Evolutionary conservation across 2,113 vertebrate genomes (phyloP).

Genomic region (Steatornis caripensis): DNA sequence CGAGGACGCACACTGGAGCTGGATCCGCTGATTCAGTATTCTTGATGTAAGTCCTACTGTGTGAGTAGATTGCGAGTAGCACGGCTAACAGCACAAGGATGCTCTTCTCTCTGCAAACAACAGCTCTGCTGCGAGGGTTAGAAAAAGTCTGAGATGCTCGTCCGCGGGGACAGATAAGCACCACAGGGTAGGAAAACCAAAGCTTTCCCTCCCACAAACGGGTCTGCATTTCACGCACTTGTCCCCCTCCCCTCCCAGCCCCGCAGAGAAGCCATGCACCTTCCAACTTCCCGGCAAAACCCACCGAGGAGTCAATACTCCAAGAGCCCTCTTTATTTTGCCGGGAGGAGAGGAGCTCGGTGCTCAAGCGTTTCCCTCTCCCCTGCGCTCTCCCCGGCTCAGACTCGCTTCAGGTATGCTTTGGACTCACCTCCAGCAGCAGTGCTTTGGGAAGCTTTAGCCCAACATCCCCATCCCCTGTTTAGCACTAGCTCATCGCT

Average conservation of each 20-base stretch:
- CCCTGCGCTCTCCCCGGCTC: neutral
- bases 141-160: neutral
- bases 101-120: neutral
- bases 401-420: neutral
- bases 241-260: neutral
- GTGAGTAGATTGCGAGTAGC: neutral
- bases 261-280: rapidly evolving
- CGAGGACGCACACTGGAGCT: rapidly evolving
- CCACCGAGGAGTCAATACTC: rapidly evolving
- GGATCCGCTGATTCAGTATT: neutral
- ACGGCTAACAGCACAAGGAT: neutral
- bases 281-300: neutral
- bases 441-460: neutral
- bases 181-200: neutral
- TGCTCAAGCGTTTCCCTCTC: neutral
- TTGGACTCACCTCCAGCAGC: neutral
- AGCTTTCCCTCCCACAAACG: neutral
- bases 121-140: neutral
- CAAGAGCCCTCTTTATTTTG: neutral
- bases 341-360: neutral
- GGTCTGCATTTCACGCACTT: neutral
- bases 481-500: rapidly evolving
- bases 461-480: rapidly evolving
- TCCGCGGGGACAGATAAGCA: neutral
- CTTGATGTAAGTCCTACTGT: neutral